phyloP scores from a whole-genome alignment of 2,113 vertebrate species.

The Ctenomys sociabilis region DNA sequence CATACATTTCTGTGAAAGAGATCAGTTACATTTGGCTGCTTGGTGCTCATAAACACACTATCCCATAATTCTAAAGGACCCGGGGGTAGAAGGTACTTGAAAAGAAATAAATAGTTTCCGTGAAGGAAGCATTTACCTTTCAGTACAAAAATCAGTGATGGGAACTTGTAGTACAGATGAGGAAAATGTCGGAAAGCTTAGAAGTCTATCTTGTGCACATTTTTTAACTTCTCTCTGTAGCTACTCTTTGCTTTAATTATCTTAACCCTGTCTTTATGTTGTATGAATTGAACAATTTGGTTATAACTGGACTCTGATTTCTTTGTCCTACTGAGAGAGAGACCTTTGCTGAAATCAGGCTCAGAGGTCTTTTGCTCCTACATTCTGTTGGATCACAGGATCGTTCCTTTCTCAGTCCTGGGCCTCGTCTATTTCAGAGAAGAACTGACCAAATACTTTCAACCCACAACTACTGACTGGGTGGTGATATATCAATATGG shows the following conservation, averaged over 20 bases:
- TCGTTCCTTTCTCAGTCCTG: neutral
- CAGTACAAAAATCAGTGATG: neutral
- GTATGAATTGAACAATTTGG: neutral
- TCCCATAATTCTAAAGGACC: neutral
- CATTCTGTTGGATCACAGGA: neutral
- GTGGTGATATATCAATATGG: neutral
- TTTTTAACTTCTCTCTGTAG: neutral
- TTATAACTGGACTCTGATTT: neutral
- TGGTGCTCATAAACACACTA: neutral
- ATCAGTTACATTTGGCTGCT: neutral
- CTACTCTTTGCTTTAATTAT: neutral
- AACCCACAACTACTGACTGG: neutral
- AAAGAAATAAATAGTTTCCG: constrained; percentile 2
- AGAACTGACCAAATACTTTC: constrained; percentile 10
- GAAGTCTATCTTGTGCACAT: neutral
- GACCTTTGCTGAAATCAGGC: neutral
- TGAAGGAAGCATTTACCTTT: neutral
- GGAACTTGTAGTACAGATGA: neutral
- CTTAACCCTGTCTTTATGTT: neutral
- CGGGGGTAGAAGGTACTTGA: neutral
- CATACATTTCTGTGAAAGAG: neutral
- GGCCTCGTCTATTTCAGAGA: neutral
- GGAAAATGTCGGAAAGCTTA: neutral
- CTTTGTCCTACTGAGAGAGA: neutral
- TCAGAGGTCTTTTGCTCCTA: neutral